Base-by-base conservation (phyloP, 2,888 invertebrate species). In the Yponomeuta plumbellus region DNA sequence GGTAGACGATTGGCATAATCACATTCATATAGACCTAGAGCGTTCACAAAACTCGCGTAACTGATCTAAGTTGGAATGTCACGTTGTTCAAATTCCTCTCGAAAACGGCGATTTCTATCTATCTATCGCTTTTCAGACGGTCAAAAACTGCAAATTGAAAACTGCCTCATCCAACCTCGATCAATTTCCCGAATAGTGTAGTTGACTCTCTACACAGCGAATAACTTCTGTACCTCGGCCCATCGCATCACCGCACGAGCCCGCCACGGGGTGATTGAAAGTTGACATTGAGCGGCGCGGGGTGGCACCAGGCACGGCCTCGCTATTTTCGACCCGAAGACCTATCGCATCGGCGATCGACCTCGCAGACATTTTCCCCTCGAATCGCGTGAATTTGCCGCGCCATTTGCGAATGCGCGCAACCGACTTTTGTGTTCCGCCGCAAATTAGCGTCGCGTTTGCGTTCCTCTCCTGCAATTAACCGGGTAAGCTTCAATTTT, bases 251-350 rank as follows among this genome's bases (percentile, higher is more conserved):
- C 81, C 80, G 44, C 63, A n/a, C 44, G 21, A 22, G 44, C 21
- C 40, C 75, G 79, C 78, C 75, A 80, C 79, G 79, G 80, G 77
- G 78, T 87, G 88, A 88, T 88, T 88, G 85, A 86, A 90, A 85
- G 87, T 88, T 89, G 89, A 88, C 89, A 88, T 88, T 88, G 89
- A 86, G 82, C 84, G 76, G 71, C 68, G 71, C 80, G 76, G 87
- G 86, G 88, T 81, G 87, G 88, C 85, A 84, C 90, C 89, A 86
- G 91, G 91, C 82, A 91, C 91, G 85, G 83, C 81, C 82, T 83
- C 82, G 73, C 73, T 77, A 87, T 85, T 87, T 88, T 85, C 86
- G 88, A 89, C 88, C 88, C 86, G 85, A 84, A 84, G 22, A 79
- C 81, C 85, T 84, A 91, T 91, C 90, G 87, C 85, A 72, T 72